phyloP scores from a whole-genome alignment of 2,113 vertebrate genomes.

The Cyanistes caeruleus region DNA sequence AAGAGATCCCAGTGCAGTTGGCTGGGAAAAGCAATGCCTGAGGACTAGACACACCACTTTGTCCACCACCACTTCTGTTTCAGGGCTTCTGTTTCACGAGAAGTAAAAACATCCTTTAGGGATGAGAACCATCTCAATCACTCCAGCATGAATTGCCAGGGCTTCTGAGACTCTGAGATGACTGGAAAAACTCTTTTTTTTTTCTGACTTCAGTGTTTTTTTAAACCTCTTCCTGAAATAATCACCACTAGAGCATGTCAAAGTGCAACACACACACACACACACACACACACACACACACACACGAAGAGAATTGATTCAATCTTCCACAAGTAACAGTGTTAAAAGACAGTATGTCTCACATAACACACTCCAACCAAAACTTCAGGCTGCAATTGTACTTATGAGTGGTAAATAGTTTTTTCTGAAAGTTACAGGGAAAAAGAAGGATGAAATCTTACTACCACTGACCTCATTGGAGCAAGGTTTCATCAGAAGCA shows the following conservation, averaged over 20 bases:
- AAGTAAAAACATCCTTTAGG: neutral
- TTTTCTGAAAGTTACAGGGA: neutral
- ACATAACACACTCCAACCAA: slow-evolving; percentile 38
- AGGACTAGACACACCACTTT: neutral
- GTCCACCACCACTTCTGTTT: neutral
- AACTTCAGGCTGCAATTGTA: slow-evolving; percentile 53
- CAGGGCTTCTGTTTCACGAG: neutral
- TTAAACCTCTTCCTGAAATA: neutral
- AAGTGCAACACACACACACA: slow-evolving; percentile 23
- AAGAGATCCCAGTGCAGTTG: neutral
- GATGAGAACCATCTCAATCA: neutral
- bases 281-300: neutral
- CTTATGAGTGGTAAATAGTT: slow-evolving; percentile 59
- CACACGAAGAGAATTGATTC: neutral
- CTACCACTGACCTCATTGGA: neutral
- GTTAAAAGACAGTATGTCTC: slow-evolving; percentile 60
- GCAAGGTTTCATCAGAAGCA: slow-evolving; percentile 25
- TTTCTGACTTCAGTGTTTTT: neutral
- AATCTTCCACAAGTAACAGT: slow-evolving; percentile 55
- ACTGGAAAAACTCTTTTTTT: neutral
- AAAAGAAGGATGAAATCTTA: neutral
- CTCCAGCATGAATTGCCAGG: neutral
- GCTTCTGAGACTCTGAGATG: neutral
- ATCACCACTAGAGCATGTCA: neutral
- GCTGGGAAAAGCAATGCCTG: neutral